These are phyloP conservation scores for Ciona savignyi DNA, from an alignment of 23 tunicate genomes.

Conservation along the genomic window DNA sequence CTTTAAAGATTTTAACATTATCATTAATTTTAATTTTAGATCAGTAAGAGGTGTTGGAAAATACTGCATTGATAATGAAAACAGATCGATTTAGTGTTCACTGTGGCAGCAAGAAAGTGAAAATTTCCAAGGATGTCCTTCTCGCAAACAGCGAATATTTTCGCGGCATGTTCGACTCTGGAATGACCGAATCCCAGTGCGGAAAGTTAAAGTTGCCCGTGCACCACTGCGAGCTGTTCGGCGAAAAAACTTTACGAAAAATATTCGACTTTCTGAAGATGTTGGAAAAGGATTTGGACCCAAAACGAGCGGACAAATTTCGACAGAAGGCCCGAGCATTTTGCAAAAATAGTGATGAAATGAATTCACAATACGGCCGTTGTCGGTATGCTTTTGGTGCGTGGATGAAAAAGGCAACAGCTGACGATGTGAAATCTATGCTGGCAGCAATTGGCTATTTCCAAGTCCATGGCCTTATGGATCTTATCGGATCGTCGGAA, in stretches of 20 bases:
- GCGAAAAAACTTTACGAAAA: not conserved
- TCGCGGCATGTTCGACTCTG: conserved; percentile 23
- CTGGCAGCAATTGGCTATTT: conserved; percentile 18
- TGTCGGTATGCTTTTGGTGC: too few species aligned
- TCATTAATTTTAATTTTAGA: too few species aligned
- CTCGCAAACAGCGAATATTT: conserved; percentile 14
- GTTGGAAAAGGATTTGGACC: not conserved
- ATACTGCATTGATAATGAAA: not conserved
- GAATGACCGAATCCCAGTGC: conserved; percentile 9
- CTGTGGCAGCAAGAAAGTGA: conserved; percentile 5
- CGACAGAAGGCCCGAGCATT: not conserved
- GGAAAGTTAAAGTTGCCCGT: not conserved
- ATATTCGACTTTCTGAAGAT: not conserved
- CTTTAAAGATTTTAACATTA: too few species aligned
- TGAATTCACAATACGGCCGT: not conserved
- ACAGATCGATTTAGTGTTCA: not conserved
- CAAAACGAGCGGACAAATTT: not conserved
- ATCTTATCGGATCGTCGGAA: not conserved
- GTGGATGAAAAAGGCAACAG: not conserved
- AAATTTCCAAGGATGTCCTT: conserved; percentile 3
- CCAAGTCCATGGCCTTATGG: conserved; percentile 10
- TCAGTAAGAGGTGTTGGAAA: not conserved
- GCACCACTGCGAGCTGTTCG: not conserved
- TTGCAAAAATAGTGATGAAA: not conserved
- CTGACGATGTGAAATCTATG: conserved; percentile 3